Conservation (phyloP, 2,113 vertebrate genomes). For the Callospermophilus lateralis region DNA sequence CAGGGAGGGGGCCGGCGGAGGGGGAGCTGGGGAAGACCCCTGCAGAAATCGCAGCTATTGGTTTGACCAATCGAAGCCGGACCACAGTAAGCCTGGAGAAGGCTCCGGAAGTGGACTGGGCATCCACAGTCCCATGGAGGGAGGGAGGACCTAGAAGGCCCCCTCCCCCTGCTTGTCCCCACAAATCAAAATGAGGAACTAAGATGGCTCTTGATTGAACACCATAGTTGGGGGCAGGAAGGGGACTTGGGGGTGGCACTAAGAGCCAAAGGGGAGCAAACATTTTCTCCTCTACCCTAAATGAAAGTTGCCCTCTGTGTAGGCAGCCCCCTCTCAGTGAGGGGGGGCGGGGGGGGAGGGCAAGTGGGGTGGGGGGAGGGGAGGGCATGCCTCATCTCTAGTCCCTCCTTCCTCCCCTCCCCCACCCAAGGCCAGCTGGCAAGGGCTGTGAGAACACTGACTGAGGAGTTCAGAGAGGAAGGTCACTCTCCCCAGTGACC, state of each 20-base stretch:
- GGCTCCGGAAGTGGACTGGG: neutral
- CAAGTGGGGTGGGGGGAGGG: neutral
- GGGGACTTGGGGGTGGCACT: neutral
- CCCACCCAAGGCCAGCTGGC: neutral
- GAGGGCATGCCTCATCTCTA: neutral
- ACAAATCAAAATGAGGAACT: slow-evolving; percentile 74
- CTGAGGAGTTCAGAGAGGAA: neutral
- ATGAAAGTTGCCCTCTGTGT: neutral
- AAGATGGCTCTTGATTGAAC: neutral
- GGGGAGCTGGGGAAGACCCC: neutral
- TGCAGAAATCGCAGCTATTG: neutral
- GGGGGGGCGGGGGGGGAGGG: too few species aligned
- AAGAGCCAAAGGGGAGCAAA: neutral
- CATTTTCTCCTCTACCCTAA: slow-evolving; percentile 6
- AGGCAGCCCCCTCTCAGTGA: neutral
- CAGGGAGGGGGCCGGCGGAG: neutral
- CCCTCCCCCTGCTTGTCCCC: neutral
- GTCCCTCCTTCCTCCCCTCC: too few species aligned
- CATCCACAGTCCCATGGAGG: neutral
- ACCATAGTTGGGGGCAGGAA: neutral
- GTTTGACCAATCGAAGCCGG: too few species aligned
- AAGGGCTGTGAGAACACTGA: neutral
- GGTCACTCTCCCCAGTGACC: neutral
- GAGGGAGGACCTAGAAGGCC: neutral
- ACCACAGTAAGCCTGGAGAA: neutral